Percentiles rank a stretch among this genome's conserved stretches.
phyloP scores from a whole-genome alignment of 2,888 invertebrate species.

The Lissocephala sabroskyi region DNA sequence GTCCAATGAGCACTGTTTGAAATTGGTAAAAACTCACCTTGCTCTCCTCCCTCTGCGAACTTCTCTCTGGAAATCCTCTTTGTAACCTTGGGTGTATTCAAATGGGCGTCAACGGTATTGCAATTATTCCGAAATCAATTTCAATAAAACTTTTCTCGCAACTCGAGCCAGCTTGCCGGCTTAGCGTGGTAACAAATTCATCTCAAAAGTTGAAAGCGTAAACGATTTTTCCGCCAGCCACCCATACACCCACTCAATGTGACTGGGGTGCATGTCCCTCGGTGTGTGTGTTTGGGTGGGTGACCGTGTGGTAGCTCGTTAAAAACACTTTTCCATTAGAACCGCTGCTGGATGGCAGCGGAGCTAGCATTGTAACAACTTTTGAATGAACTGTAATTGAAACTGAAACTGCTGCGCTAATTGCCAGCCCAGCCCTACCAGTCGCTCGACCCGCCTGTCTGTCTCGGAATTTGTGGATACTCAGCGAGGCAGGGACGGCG shows the following conservation, averaged over 20 bases:
- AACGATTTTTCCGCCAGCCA: constrained; percentile 18
- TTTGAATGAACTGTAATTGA: constrained; percentile 62
- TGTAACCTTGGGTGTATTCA: constrained; percentile 43
- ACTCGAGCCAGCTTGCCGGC: constrained; percentile 50
- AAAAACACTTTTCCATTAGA: constrained; percentile 53
- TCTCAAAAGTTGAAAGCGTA: constrained; percentile 34
- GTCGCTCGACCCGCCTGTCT: constrained; percentile 20
- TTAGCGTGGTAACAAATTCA: constrained; percentile 34
- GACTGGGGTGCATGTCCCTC: constrained; percentile 6
- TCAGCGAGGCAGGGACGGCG: too few species aligned
- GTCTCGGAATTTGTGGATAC: neutral
- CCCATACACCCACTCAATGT: constrained; percentile 14
- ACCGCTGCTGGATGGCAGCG: constrained; percentile 29
- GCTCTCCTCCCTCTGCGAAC: too few species aligned
- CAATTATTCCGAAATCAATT: constrained; percentile 66
- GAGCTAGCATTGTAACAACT: constrained; percentile 47
- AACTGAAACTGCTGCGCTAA: constrained; percentile 55
- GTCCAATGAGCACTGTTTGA: too few species aligned
- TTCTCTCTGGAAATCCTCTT: too few species aligned
- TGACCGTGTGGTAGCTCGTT: constrained; percentile 38
- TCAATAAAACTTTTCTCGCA: constrained; percentile 52
- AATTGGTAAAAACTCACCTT: too few species aligned
- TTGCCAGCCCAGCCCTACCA: constrained; percentile 43
- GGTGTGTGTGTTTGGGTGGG: neutral
- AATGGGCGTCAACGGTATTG: constrained; percentile 55